Conservation (phyloP, 2,113 vertebrate species). For the Gila orcuttii region DNA sequence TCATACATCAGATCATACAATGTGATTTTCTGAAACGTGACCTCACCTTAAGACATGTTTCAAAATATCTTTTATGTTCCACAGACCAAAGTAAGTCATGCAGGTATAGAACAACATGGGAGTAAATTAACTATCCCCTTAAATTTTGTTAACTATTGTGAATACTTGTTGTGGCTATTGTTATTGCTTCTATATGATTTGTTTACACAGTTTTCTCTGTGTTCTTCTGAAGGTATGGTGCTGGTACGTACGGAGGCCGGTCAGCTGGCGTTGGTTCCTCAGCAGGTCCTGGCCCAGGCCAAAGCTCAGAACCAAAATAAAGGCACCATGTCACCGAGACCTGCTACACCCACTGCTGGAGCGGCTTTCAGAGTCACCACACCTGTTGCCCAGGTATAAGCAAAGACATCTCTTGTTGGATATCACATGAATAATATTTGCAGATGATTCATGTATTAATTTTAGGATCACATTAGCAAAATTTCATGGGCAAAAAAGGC, state of each 20-base stretch:
- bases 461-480: too few species aligned
- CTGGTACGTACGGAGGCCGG: slow-evolving; percentile 85
- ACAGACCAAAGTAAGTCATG: background rate
- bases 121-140: background rate
- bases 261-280: slow-evolving; percentile 86
- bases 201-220: background rate
- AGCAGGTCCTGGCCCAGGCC: slow-evolving; percentile 85
- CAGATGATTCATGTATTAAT: too few species aligned
- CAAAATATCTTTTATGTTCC: background rate
- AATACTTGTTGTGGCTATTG: background rate
- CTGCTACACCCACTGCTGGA: slow-evolving; percentile 77
- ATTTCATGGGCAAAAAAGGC: too few species aligned
- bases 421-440: too few species aligned
- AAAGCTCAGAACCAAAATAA: slow-evolving; percentile 72
- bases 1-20: too few species aligned
- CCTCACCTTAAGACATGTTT: background rate
- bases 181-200: background rate
- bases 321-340: slow-evolving; percentile 79
- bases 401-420: too few species aligned
- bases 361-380: slow-evolving; percentile 80
- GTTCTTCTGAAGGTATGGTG: slow-evolving; percentile 78
- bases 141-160: background rate
- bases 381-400: slow-evolving; percentile 74
- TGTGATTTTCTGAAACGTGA: background rate
- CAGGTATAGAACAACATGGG: background rate